Percentiles rank a stretch among this genome's conserved stretches.
phyloP scores from a whole-genome alignment of 2,797 vertebrate genomes.

The Gastrophryne carolinensis region DNA sequence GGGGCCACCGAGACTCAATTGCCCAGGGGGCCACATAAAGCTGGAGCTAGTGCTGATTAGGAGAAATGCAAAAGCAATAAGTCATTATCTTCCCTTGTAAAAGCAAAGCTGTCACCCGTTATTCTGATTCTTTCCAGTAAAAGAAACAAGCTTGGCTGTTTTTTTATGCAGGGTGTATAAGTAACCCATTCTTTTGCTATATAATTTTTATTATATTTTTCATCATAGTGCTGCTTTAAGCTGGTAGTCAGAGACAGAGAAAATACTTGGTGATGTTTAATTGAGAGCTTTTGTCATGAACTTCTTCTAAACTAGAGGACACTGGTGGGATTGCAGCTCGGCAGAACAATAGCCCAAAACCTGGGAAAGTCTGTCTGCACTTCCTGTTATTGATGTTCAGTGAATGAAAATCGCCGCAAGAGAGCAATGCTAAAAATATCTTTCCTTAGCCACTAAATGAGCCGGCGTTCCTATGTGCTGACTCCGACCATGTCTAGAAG shows the following conservation, averaged over 20 bases:
- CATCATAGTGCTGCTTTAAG: no score
- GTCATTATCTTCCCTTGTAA: no score
- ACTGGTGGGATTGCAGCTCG: slow-evolving; percentile 45
- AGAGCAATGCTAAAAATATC: slow-evolving; percentile 24
- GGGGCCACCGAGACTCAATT: no score
- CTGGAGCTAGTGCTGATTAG: no score
- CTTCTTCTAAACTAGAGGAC: slow-evolving; percentile 50
- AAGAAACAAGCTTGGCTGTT: no score
- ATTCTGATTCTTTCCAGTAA: no score
- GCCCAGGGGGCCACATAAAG: no score
- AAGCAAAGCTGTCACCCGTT: no score
- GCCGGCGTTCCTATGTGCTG: background rate
- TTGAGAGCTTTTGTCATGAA: background rate
- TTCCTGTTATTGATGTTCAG: slow-evolving; percentile 61
- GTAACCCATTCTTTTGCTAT: no score
- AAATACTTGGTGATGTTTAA: background rate
- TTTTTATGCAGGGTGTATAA: no score
- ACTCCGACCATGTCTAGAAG: background rate
- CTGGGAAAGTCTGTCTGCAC: slow-evolving; percentile 58
- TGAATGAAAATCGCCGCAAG: slow-evolving; percentile 56
- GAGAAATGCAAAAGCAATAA: no score
- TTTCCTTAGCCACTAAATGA: background rate
- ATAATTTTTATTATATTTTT: no score
- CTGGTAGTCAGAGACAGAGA: background rate
- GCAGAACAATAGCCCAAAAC: slow-evolving; percentile 20